A percentile compares a stretch with the other conserved stretches of the same genome.
These are phyloP conservation scores for Spodoptera litura DNA, from an alignment of 1,140 invertebrate species.

Conservation along the genomic window DNA sequence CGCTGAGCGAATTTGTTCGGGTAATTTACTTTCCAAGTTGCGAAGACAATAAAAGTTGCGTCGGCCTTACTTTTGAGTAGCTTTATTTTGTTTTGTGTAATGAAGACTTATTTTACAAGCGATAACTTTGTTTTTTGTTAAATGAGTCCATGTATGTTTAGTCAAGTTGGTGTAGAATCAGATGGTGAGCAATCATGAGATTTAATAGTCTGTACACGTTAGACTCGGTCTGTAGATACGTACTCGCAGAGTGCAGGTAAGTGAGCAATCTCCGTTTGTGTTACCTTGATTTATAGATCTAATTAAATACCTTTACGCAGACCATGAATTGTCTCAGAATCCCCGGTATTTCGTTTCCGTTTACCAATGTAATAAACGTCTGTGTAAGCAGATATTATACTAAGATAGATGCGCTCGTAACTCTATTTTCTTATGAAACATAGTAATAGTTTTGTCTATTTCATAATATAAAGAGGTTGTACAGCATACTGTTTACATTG, in stretches of 20 bases:
- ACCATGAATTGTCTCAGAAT: constrained; percentile 61
- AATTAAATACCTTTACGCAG: constrained; percentile 66
- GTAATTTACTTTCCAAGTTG: constrained; percentile 83
- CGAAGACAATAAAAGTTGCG: constrained; percentile 82
- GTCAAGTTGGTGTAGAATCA: not conserved
- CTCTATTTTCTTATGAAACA: no score
- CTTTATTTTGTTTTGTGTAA: constrained; percentile 78
- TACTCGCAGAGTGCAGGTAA: constrained; percentile 42
- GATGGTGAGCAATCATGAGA: constrained; percentile 22
- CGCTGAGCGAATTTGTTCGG: constrained; percentile 82
- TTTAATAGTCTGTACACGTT: constrained; percentile 5
- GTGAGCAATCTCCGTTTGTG: constrained; percentile 52
- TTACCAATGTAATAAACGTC: constrained; percentile 43
- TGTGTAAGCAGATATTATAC: constrained; percentile 9
- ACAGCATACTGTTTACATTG: no score
- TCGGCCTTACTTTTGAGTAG: constrained; percentile 71
- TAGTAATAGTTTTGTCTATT: no score
- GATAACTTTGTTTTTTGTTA: constrained; percentile 48
- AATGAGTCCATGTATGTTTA: constrained; percentile 15
- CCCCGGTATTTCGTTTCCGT: constrained; percentile 46
- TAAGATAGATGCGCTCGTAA: no score
- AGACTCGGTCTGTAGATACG: constrained; percentile 31
- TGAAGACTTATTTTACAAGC: constrained; percentile 76
- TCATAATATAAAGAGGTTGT: no score
- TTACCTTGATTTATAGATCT: constrained; percentile 64